Evolutionary conservation across 2,797 vertebrate species (phyloP).

Genomic region (Spea hammondii): DNA sequence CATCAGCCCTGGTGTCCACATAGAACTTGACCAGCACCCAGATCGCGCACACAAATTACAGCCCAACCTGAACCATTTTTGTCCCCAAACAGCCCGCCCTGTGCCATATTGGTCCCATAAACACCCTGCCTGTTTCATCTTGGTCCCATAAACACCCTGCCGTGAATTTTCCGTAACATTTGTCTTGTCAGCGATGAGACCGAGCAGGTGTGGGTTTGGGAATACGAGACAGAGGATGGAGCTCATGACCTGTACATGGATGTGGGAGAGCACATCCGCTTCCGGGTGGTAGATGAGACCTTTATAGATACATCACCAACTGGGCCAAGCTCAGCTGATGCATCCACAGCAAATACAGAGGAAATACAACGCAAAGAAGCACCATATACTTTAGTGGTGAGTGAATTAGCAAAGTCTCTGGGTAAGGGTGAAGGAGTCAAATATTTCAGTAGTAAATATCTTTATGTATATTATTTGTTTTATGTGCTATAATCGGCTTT

Average conservation of each 20-base stretch:
- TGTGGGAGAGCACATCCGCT: constrained; percentile 91
- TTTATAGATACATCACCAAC: constrained; percentile 93
- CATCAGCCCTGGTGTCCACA: too few species aligned
- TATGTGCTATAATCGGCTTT: too few species aligned
- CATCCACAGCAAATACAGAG: constrained; percentile 63
- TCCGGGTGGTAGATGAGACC: constrained; percentile 87
- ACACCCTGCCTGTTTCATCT: too few species aligned
- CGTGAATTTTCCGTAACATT: constrained; percentile 60
- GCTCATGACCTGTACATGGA: constrained; percentile 99
- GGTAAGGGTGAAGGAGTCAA: accelerated
- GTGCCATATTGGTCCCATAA: too few species aligned
- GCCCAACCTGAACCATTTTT: too few species aligned
- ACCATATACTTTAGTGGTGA: constrained; percentile 90
- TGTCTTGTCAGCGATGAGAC: constrained; percentile 80
- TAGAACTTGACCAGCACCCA: too few species aligned
- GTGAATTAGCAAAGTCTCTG: constrained; percentile 10
- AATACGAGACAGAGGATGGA: constrained; percentile 96
- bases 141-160: too few species aligned
- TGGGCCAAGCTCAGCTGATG: constrained; percentile 75
- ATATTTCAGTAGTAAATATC: too few species aligned
- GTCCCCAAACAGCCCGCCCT: too few species aligned
- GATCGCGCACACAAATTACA: too few species aligned
- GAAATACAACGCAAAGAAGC: constrained; percentile 80
- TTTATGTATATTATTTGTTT: too few species aligned
- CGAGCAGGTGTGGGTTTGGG: constrained; percentile 98